These are phyloP conservation scores for Sparidentex hasta DNA, from an alignment of 2,797 vertebrate genomes.

Conservation along the genomic window DNA sequence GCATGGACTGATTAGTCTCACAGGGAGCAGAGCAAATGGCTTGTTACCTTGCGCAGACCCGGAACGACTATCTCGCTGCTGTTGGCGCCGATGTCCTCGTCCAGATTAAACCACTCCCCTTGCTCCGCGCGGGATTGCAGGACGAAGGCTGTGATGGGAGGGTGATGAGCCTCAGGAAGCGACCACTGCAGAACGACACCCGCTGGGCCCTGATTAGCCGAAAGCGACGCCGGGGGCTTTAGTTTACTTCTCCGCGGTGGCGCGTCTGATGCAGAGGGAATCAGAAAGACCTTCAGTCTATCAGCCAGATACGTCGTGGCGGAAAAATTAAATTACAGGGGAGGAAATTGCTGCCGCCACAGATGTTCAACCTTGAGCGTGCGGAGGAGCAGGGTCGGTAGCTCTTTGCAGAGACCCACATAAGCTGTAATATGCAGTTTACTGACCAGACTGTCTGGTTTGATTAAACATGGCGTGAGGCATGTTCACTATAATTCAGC, in stretches of 20 bases:
- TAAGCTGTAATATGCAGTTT: background rate
- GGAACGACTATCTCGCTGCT: conserved; percentile 88
- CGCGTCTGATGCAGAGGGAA: conserved; percentile 68
- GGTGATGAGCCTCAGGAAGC: conserved; percentile 78
- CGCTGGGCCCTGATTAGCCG: conserved; percentile 83
- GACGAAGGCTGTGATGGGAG: conserved; percentile 85
- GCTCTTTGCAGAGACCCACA: conserved; percentile 1
- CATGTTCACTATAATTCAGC: background rate
- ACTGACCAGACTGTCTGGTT: background rate
- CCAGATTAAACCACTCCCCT: conserved; percentile 90
- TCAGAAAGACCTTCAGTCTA: conserved; percentile 40
- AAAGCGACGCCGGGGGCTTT: conserved; percentile 87
- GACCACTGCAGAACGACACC: conserved; percentile 92
- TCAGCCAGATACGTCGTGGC: conserved; percentile 14
- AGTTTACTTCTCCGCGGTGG: conserved; percentile 62
- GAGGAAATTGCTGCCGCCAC: conserved; percentile 41
- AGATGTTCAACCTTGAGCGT: conserved; percentile 46
- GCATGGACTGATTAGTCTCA: conserved; percentile 58
- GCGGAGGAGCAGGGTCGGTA: background rate
- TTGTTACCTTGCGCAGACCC: conserved; percentile 92
- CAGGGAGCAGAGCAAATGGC: conserved; percentile 36
- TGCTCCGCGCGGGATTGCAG: conserved; percentile 89
- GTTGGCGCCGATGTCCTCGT: conserved; percentile 87
- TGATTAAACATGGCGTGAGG: background rate
- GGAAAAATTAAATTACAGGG: conserved; percentile 54